Evolutionary conservation across 2,888 invertebrate species (phyloP), one percentile per base, ranked within the genome.

Genomic region (Steinernema scapterisci): DNA sequence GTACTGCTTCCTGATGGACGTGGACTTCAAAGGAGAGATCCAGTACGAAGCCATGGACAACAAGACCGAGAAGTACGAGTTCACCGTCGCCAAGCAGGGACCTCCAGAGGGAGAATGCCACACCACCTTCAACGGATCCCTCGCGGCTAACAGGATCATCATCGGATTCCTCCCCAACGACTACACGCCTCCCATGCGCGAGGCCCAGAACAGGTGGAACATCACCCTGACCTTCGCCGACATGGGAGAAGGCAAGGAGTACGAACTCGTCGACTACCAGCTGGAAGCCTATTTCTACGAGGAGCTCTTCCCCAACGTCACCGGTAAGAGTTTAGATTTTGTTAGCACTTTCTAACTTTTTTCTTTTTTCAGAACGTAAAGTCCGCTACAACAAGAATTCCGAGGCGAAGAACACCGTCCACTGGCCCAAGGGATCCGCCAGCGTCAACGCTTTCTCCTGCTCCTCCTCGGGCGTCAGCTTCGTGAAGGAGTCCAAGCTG

Each of bases 401-500:
- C 19, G 11, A 25, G 2, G 70, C 70, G 11, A 45, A 44, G 45
- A 70, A 44, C 19, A 70, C 70, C 19, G 45, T 71, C 27, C 71
- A 75, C 45, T 73, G 78, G 79, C 48, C 71, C 51, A 73, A 44
- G 23, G 73, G n/a, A n/a, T n/a, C n/a, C n/a, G n/a, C n/a, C n/a
- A n/a, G n/a, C n/a, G n/a, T n/a, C 71, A 44, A 38, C 11, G 56
- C 63, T 11, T 82, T 81, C 71, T 73, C 80, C 73, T 86, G 86
- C 79, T 84, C 84, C 19, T 77, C 79, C 21, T 73, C 82, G 72
- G 75, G 76, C 23, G 81, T 86, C 27, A 76, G 79, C 44, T 81
- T 86, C 31, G 75, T 75, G 44, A 74, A 79, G 52, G 81, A 79
- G n/a, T 82, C 83, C 25, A 51, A 46, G 31, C 70, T 86, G 54